Evolutionary conservation across 2,888 invertebrate genomes (phyloP).

Genomic region (Brenthis ino): DNA sequence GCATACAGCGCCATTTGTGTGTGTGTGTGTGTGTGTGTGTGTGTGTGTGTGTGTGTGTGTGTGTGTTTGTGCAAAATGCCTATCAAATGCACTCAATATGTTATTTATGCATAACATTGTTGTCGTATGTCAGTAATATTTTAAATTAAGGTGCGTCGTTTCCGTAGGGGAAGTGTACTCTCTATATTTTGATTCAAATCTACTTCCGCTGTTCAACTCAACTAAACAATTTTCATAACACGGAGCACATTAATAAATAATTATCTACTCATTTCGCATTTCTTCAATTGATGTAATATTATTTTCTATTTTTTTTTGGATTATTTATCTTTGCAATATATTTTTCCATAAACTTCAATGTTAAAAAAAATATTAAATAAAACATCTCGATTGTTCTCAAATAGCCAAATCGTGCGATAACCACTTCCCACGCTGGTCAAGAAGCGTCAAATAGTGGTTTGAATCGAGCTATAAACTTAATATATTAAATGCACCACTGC

Average conservation of each 20-base stretch:
- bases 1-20: too few relatives aligned
- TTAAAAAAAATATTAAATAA: constrained; percentile 9
- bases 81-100: background rate
- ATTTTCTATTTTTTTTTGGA: too few relatives aligned
- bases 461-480: constrained; percentile 63
- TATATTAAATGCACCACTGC: constrained; percentile 73
- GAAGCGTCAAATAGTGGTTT: constrained; percentile 71
- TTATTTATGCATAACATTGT: constrained; percentile 2
- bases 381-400: constrained; percentile 17
- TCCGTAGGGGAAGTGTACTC: constrained; percentile 73
- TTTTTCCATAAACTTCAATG: background rate
- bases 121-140: constrained; percentile 31
- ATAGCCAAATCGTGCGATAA: constrained; percentile 55
- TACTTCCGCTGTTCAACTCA: constrained; percentile 55
- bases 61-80: too few relatives aligned
- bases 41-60: too few relatives aligned
- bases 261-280: background rate
- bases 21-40: too few relatives aligned
- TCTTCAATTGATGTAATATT: too few relatives aligned
- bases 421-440: constrained; percentile 70
- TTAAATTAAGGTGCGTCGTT: constrained; percentile 55
- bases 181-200: constrained; percentile 75
- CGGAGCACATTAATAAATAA: background rate
- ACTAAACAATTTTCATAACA: constrained; percentile 17
- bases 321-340: too few relatives aligned